phyloP scores from a whole-genome alignment of 2,888 invertebrate genomes.

The Polietes domitor region DNA sequence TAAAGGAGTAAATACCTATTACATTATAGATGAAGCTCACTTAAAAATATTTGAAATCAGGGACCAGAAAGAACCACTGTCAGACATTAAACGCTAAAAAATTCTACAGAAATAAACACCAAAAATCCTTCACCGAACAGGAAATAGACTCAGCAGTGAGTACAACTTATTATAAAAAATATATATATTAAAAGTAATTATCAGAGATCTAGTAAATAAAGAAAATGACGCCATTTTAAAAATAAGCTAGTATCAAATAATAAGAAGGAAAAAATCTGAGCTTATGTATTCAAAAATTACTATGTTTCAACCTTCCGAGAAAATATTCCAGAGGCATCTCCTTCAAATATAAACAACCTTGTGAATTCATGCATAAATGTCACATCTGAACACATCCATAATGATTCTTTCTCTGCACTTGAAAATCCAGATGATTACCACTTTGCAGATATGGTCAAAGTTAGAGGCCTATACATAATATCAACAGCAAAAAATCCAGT shows the following conservation, averaged over 20 bases:
- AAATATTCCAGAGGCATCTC: background rate
- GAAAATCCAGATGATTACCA: no score
- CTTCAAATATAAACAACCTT: background rate
- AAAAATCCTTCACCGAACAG: conserved; percentile 2
- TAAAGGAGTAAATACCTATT: no score
- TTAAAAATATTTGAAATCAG: no score
- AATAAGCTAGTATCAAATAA: background rate
- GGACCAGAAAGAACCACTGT: no score
- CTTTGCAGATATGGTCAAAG: background rate
- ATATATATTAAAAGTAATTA: background rate
- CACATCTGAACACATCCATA: no score
- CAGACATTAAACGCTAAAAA: no score
- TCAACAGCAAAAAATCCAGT: no score
- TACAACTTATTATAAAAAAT: conserved; percentile 1
- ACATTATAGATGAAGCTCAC: no score
- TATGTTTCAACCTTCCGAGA: no score
- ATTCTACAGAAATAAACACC: no score
- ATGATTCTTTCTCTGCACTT: no score
- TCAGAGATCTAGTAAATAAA: background rate
- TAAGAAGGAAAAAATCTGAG: background rate
- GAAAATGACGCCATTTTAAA: background rate
- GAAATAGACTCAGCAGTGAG: background rate
- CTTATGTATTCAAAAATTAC: background rate
- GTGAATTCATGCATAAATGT: no score
- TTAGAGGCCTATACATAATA: background rate